These are phyloP conservation scores for Anhinga anhinga DNA, from an alignment of 2,113 vertebrate species.

Conservation along the genomic window DNA sequence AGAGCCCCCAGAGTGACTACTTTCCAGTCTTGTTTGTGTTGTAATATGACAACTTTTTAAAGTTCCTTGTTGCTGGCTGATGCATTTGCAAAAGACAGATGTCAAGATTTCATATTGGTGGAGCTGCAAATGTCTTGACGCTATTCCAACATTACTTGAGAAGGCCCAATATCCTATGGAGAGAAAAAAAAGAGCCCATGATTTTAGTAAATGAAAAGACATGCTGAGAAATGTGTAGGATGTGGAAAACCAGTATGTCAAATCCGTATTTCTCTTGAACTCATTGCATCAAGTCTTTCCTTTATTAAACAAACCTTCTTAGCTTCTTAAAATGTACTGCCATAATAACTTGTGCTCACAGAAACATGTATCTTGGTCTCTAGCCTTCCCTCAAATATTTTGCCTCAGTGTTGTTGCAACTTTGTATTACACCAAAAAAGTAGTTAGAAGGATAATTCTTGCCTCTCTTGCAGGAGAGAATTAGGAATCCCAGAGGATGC, in stretches of 20 bases:
- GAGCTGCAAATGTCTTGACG: neutral
- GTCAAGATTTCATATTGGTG: neutral
- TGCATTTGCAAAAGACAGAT: neutral
- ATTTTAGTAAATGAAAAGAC: neutral
- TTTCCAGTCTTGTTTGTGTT: neutral
- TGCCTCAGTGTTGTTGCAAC: neutral
- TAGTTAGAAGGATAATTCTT: neutral
- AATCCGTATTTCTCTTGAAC: neutral
- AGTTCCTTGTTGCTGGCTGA: neutral
- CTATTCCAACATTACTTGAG: neutral
- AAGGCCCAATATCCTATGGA: neutral
- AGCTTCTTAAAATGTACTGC: neutral
- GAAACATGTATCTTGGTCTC: neutral
- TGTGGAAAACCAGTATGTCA: neutral
- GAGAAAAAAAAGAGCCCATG: neutral
- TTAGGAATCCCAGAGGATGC: neutral
- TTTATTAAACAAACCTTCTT: neutral
- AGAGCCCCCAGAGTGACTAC: neutral
- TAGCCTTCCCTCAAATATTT: neutral
- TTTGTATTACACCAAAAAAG: neutral
- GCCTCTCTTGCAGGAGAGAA: neutral
- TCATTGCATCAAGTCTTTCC: neutral
- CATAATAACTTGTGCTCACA: neutral
- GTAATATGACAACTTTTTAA: neutral
- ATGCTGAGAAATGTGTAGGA: neutral